Evolutionary conservation across 2,113 vertebrate species (phyloP), one percentile per base, ranked within the genome.

Genomic region (Zosterops pallidus): DNA sequence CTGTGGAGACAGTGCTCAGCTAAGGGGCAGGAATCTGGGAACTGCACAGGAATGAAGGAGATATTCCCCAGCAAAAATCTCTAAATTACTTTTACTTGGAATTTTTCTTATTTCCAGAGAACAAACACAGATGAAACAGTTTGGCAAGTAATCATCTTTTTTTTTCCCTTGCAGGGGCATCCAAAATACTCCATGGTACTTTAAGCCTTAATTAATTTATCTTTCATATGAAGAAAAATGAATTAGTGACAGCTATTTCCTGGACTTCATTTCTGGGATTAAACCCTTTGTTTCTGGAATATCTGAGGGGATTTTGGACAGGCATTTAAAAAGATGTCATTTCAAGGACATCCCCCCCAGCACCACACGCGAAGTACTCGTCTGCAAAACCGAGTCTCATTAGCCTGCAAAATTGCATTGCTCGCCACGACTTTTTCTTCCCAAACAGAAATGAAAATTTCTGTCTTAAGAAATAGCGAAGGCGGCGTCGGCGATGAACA

Each of bases 291-390:
- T 92, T 96, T 96, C 94, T 87, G 75, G 63, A 96, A 28, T 52
- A 82, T 94, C 50, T 41, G 56, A 60, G 65, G 44, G 35, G 20
- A 77, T 85, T 92, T 91, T 72, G 96, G 95, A 89, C 91, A 94
- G 92, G 87, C 95, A 82, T 92, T 97, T 95, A 78, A 96, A 97
- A 94, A 93, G 92, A 96, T 97, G 97, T 97, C 97, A 96, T 96
- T 97, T 98, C 97, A 98, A 97, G 97, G 97, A 97, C 97, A 92
- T 65, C 76, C 91, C 50, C 79, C 83, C 46, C 77, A 68, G 53
- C 90, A 67, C 94, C 94, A 79, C 96, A 69, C 89, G 81, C 50
- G 35, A 96, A 97, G 94, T 89, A 74, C 76, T 97, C 95, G 49
- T 94, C 96, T 93, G 95, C 96, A 96, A 97, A 96, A 97, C 50